Base-by-base conservation (phyloP, 1,140 invertebrate species). In the Drosophila teissieri region DNA sequence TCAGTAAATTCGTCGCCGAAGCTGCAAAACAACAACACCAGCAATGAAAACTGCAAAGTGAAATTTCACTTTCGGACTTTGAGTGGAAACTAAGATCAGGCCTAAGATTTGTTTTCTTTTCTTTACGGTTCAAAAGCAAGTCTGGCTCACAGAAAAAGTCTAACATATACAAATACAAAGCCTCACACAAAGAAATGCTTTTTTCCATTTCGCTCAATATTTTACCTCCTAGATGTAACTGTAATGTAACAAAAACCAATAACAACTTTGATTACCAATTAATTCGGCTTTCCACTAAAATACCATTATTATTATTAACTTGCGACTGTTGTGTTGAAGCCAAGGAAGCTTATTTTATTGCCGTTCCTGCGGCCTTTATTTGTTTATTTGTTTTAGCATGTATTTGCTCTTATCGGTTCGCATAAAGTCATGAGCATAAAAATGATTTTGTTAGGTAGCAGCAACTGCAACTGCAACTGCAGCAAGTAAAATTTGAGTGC, bases 61-160 rank as follows among this genome's bases (percentile, higher is more conserved):
- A 86, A 86, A 86, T 88, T 86, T 86, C 70, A 76, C 83, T 85
- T 85, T 85, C 55, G 73, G 70, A 60, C 51, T 73, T 67, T 84
- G 61, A 84, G 80, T 75, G 80, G 64, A 83, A 15, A 44, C 45
- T 19, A 17, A 61, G 11, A 62, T 52, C 27, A 40, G 46, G 53
- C 37, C 52, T 12, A 64, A 51, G 15, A 55, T 15, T 58, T 69
- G 36, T 27, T 15, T 22, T 19, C n/a, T 42, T 49, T 63, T 68
- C 48, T 31, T 5, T 42, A 44, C 11, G 17, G 31, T 73, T 60
- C 60, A 52, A 75, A 60, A 75, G 73, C 73, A 65, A 67, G 37
- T 56, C 53, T 64, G 61, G 67, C 44, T 64, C 72, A 73, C 58
- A 36, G 27, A 70, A 11, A 34, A n/a, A 53, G 11, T 39, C 24